These are phyloP conservation scores for Seira sanloemensis DNA, from an alignment of 2,888 invertebrate species.

Conservation along the genomic window DNA sequence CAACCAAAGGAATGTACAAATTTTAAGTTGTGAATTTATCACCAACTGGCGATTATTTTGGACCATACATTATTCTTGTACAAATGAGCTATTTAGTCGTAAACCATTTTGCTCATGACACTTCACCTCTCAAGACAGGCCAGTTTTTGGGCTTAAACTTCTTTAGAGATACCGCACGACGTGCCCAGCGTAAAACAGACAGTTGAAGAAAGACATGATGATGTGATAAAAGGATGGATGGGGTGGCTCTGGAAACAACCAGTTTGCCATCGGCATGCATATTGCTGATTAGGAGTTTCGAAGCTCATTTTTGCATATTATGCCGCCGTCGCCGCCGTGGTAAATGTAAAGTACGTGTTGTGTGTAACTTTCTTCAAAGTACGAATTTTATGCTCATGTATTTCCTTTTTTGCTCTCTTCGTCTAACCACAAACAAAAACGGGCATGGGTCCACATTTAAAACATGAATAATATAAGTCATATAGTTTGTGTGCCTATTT, in stretches of 20 bases:
- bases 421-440: background rate
- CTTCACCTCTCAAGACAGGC: too few relatives aligned
- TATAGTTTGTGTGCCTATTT: too few relatives aligned
- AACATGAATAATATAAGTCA: too few relatives aligned
- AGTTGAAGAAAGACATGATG: conserved; percentile 66
- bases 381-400: background rate
- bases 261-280: conserved; percentile 19
- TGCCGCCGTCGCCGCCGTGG: background rate
- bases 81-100: background rate
- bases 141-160: too few relatives aligned
- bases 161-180: background rate
- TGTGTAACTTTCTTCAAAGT: background rate
- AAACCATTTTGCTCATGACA: background rate
- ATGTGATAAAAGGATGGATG: conserved; percentile 71
- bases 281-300: too few relatives aligned
- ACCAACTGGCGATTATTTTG: background rate
- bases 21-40: too few relatives aligned
- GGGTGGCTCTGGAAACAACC: conserved; percentile 41
- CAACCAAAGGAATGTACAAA: too few relatives aligned
- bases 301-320: background rate
- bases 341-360: background rate
- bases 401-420: background rate
- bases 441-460: too few relatives aligned
- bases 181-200: background rate
- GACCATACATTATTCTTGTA: background rate